phyloP scores from a whole-genome alignment of 2,888 invertebrate species.

The Liposcelis brunnea region DNA sequence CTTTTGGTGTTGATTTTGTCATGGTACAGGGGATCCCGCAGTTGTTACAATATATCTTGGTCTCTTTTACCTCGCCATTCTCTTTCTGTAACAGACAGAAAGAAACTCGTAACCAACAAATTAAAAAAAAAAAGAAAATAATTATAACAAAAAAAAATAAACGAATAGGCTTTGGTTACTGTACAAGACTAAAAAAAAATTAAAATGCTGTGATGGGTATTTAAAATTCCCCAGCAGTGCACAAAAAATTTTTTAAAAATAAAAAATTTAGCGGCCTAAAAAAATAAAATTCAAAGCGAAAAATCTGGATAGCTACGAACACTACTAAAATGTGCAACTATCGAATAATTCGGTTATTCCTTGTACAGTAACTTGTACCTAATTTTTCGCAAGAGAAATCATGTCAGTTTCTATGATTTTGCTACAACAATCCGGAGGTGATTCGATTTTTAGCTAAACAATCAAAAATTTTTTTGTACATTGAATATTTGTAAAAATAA shows the following conservation, averaged over 20 bases:
- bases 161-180: slow-evolving; percentile 4
- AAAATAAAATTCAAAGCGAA: slow-evolving; percentile 2
- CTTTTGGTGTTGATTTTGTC: slow-evolving; percentile 55
- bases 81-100: slow-evolving; percentile 21
- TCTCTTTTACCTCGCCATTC: slow-evolving; percentile 18
- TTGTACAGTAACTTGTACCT: no score
- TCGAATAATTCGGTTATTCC: no score
- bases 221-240: not conserved
- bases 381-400: no score
- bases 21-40: slow-evolving; percentile 62
- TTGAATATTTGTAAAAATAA: no score
- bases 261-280: not conserved
- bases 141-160: not conserved
- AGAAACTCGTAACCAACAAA: slow-evolving; percentile 9
- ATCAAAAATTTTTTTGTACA: no score
- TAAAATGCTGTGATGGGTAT: not conserved
- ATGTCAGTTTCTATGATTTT: no score
- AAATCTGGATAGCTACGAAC: not conserved
- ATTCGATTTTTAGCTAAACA: no score
- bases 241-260: slow-evolving; percentile 3
- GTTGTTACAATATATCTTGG: slow-evolving; percentile 34
- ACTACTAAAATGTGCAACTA: no score
- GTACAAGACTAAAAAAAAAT: slow-evolving; percentile 2
- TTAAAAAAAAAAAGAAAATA: not conserved
- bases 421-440: no score